Conservation (phyloP, 1,140 invertebrate genomes). For the Geopemphigus sp. region DNA sequence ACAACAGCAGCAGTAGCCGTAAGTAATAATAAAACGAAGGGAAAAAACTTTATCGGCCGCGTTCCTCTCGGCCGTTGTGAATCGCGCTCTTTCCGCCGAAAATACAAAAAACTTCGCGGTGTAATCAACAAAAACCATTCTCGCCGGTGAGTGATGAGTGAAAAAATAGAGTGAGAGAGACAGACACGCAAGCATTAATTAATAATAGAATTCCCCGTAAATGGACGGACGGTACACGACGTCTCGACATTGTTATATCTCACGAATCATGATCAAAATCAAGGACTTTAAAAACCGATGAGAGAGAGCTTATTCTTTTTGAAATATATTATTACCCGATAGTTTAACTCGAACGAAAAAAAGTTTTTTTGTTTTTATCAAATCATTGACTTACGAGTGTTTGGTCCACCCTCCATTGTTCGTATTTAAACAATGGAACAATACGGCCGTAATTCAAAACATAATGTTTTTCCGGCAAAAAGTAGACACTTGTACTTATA, state of each 20-base stretch:
- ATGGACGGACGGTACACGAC: too few species aligned
- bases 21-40: neutral
- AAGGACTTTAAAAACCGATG: neutral
- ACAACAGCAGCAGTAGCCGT: slow-evolving; percentile 36
- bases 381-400: neutral
- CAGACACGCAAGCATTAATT: too few species aligned
- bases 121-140: too few species aligned
- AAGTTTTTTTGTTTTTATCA: neutral
- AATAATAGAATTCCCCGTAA: too few species aligned
- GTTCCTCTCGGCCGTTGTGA: too few species aligned
- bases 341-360: neutral
- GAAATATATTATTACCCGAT: neutral
- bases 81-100: too few species aligned
- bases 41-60: neutral
- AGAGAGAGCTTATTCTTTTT: neutral
- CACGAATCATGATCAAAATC: neutral
- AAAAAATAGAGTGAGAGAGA: neutral
- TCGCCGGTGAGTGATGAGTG: too few species aligned
- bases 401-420: neutral
- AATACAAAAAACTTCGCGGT: neutral
- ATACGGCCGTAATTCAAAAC: neutral
- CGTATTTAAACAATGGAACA: neutral
- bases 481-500: too few species aligned
- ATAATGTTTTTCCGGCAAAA: neutral
- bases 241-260: too few species aligned